Evolutionary conservation across 2,888 invertebrate species (phyloP), one percentile per base, ranked within the genome.

Genomic region (Tryphoninae sp.): DNA sequence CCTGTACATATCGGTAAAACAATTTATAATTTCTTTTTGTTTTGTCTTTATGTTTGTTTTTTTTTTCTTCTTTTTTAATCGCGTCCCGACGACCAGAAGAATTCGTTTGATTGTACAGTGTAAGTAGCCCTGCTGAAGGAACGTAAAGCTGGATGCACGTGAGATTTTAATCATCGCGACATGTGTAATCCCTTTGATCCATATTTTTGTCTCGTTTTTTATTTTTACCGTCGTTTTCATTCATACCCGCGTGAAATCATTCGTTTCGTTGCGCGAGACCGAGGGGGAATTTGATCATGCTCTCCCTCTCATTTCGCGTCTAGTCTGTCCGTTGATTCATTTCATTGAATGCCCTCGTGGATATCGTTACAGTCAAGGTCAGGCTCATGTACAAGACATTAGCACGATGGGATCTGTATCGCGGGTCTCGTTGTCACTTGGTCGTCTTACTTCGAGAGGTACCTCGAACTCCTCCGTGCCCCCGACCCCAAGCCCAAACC

Each of bases 361-460:
- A 55, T 74, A 77, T 76, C 82, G 82, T 87, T 87, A 68, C 87
- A 87, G 87, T 86, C 88, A 88, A 84, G 86, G 84, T 83, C 88
- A 87, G 73, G 78, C 73, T 79, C 83, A 85, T 78, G 73, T 73
- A 74, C 82, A 84, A 78, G 83, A 80, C 82, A 84, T 81, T 78
- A 81, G 79, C 80, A 83, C 81, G 83, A 78, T 80, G 84, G 85
- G 84, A 68, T 72, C 83, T 83, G 86, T 85, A 72, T 84, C 88
- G 83, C 87, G 88, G 85, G 85, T 87, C 84, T 88, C 88, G 77
- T 84, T 88, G 85, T 87, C 88, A 82, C 86, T 88, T 84, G 87
- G 87, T 80, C 88, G 88, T 83, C 87, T 87, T 82, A 83, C 86
- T 84, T 84, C 86, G 83, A 87, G 87, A 81, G 85, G 85, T 76